A percentile compares a stretch with the other conserved stretches of the same genome.
These are phyloP conservation scores for Aleadryas rufinucha DNA, from an alignment of 2,113 vertebrate species.

Conservation along the genomic window DNA sequence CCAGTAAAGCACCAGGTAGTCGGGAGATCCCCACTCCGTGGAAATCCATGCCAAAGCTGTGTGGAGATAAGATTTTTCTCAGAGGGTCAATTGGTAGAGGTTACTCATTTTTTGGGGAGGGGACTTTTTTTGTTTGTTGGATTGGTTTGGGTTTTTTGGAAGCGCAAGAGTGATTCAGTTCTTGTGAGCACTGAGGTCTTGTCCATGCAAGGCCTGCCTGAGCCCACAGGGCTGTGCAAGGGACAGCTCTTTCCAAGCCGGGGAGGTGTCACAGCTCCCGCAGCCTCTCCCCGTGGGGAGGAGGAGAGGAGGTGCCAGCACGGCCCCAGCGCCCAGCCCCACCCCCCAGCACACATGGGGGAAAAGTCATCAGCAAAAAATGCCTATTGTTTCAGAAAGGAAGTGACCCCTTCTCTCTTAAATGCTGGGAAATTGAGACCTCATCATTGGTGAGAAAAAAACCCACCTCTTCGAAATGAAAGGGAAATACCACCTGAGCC, in stretches of 20 bases:
- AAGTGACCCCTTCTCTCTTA: conserved; percentile 56
- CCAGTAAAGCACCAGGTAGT: not conserved
- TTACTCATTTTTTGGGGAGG: not conserved
- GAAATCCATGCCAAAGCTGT: not conserved
- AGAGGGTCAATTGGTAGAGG: not conserved
- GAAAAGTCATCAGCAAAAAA: conserved; percentile 42
- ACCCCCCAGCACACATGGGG: not conserved
- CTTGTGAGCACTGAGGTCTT: not conserved
- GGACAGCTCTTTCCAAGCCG: not conserved
- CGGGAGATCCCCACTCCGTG: not conserved
- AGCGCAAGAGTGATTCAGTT: not conserved
- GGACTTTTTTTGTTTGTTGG: not conserved
- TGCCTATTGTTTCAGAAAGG: conserved; percentile 68
- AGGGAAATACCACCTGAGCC: conserved; percentile 44
- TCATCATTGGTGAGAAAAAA: conserved; percentile 11
- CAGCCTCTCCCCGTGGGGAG: accelerated
- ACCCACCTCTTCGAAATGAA: not conserved
- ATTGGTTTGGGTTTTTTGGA: not conserved
- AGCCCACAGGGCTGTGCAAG: not conserved
- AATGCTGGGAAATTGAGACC: conserved; percentile 42
- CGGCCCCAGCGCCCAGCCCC: not conserved
- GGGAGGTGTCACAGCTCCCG: not conserved
- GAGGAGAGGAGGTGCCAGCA: not conserved
- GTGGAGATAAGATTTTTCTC: not conserved
- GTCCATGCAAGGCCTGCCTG: accelerated